Base-by-base conservation (phyloP, 2,113 vertebrate genomes). In the Prunella himalayana region DNA sequence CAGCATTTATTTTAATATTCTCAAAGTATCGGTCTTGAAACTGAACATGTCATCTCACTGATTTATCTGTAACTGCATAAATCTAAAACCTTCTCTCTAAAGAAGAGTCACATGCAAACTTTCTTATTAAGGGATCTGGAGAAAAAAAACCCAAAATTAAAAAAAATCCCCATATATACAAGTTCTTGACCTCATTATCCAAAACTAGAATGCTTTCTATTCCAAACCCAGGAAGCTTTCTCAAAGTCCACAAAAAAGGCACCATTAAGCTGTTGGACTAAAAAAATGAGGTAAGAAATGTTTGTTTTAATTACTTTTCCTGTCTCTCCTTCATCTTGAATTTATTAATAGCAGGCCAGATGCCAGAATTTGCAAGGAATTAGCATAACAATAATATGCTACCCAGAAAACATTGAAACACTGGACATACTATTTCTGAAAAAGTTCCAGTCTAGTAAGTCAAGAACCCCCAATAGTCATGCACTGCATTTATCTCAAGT, bases 1-100 rank as follows among this genome's bases (percentile, higher is more conserved):
- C 37, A 91, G 61, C 84, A 95, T 87, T 91, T 96, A 92, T 53
- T 97, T 94, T 97, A 97, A 95, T 91, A 97, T 92, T 90, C 93
- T 77, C 85, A 6, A 95, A 86, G 69, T 92, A 95, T 71, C 91
- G 89, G 76, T 88, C 57, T 91, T 95, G 93, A 97, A 95, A 96
- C 66, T 53, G 89, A 94, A 94, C 95, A 90, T 96, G 92, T 94
- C 88, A 95, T 95, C 95, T 95, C 80, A 64, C 82, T 78, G 59
- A 94, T 96, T 94, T 90, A 92, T 95, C 89, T 92, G 24, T 65
- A 95, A 89, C 82, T 86, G 93, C 50, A 51, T 53, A 81, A 81
- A 83, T 56, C 60, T 59, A 88, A 96, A 92, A 63, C 63, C 49
- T 69, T 72, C 50, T 61, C 72, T 84, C 71, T 79, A 60, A 83